A percentile compares a stretch with the other conserved stretches of the same genome.
Conservation (phyloP, 1,140 invertebrate genomes). For the Anagrus nilaparvatae region DNA sequence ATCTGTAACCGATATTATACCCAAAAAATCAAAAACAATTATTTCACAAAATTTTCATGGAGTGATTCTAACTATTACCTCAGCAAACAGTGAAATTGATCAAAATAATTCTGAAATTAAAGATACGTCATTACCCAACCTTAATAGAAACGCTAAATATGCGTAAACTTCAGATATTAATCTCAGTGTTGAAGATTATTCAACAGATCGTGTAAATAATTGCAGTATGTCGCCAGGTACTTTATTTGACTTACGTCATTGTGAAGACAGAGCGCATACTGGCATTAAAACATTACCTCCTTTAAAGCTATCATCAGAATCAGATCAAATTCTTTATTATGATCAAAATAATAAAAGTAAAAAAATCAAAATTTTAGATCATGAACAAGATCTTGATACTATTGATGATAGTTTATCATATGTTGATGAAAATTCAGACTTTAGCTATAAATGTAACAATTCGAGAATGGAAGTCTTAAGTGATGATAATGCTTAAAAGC, state of each 20-base stretch:
- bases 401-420: too few relatives aligned
- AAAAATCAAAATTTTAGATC: too few relatives aligned
- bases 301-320: conserved; percentile 24
- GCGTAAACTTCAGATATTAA: too few relatives aligned
- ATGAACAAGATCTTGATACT: too few relatives aligned
- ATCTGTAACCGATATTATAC: conserved; percentile 38
- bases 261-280: conserved; percentile 30
- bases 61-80: not conserved
- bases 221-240: conserved; percentile 33
- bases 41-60: too few relatives aligned
- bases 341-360: not conserved
- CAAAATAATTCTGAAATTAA: not conserved
- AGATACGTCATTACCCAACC: too few relatives aligned
- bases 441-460: not conserved
- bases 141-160: not conserved
- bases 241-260: conserved; percentile 31
- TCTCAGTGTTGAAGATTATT: too few relatives aligned
- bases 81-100: not conserved
- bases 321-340: not conserved
- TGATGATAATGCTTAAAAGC: too few relatives aligned
- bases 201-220: conserved; percentile 17
- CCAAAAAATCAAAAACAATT: conserved; percentile 34
- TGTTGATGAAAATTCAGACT: not conserved
- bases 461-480: not conserved
- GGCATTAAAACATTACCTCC: conserved; percentile 46